A percentile compares a stretch with the other conserved stretches of the same genome.
Conservation (phyloP, 2,888 invertebrate genomes). For the Cryptus viduatorius region DNA sequence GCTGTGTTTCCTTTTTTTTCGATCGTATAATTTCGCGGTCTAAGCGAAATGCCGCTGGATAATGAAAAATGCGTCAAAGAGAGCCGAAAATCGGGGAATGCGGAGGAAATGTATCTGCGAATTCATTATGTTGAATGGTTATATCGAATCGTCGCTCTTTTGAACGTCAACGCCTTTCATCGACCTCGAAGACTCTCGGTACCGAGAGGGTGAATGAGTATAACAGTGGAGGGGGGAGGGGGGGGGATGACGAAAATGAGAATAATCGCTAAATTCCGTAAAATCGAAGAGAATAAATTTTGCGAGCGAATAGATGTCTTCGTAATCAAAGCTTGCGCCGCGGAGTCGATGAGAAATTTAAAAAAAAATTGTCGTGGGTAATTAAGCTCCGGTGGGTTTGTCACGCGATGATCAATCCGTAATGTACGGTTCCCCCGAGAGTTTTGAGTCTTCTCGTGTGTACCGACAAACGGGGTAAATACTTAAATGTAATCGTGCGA, state of each 20-base stretch:
- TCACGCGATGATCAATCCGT: not conserved
- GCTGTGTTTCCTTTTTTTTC: no score
- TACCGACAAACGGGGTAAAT: not conserved
- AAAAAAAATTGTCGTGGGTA: slow-evolving; percentile 25
- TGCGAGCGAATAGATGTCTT: slow-evolving; percentile 4
- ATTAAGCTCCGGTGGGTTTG: slow-evolving; percentile 27
- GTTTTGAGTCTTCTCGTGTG: not conserved
- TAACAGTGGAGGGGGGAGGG: not conserved
- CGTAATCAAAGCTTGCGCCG: not conserved
- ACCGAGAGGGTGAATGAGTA: slow-evolving; percentile 65
- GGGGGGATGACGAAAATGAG: slow-evolving; percentile 39
- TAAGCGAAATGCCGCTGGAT: no score
- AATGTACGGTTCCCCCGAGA: not conserved
- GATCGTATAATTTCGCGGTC: no score
- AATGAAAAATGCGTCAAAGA: no score
- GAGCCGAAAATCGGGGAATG: no score
- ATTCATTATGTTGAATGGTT: slow-evolving; percentile 26
- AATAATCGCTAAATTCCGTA: slow-evolving; percentile 19
- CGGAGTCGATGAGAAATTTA: not conserved
- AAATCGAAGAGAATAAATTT: not conserved
- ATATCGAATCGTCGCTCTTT: slow-evolving; percentile 32
- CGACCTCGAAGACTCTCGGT: slow-evolving; percentile 59
- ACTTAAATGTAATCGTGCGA: not conserved
- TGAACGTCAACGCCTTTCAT: slow-evolving; percentile 65
- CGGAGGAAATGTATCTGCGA: not conserved